These are phyloP conservation scores for Zoanthus sansibaricus DNA, from an alignment of 92 coral and sea anemone genomes.

Conservation along the genomic window DNA sequence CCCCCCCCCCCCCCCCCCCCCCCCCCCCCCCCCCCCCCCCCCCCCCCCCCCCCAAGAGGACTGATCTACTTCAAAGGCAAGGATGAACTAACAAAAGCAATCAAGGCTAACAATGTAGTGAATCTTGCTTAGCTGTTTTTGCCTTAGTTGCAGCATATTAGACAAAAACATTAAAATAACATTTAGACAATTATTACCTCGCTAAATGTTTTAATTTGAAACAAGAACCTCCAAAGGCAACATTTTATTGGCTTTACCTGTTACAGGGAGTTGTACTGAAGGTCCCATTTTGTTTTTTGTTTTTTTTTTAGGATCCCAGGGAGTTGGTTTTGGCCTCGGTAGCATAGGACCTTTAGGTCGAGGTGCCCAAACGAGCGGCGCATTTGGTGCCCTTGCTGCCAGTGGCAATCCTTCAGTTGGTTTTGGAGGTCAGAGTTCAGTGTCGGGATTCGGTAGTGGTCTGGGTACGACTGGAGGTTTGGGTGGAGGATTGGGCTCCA, in stretches of 20 bases:
- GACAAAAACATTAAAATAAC: no score
- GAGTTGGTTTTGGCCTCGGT: slow-evolving; percentile 42
- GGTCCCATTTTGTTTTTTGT: neutral
- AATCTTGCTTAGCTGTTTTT: no score
- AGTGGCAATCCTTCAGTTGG: slow-evolving; percentile 38
- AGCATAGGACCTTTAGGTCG: slow-evolving; percentile 17
- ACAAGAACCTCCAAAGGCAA: no score
- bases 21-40: no score
- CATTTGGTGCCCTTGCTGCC: slow-evolving; percentile 66
- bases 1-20: no score
- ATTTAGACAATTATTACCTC: no score
- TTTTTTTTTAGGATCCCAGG: neutral
- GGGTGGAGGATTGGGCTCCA: slow-evolving; percentile 75
- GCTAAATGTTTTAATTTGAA: no score
- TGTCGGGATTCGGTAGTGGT: slow-evolving; percentile 28
- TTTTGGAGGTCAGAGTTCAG: slow-evolving; percentile 30
- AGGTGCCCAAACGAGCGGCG: slow-evolving; percentile 47
- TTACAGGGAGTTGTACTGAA: neutral
- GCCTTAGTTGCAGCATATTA: no score
- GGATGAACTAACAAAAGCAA: no score
- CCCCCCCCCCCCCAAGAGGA: no score
- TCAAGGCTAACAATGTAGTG: no score
- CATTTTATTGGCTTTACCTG: neutral
- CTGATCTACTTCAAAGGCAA: no score
- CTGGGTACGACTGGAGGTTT: slow-evolving; percentile 45